A percentile compares a stretch with the other conserved stretches of the same genome.
Conservation (phyloP, 2,888 invertebrate genomes). For the Cryptocephalus primarius region DNA sequence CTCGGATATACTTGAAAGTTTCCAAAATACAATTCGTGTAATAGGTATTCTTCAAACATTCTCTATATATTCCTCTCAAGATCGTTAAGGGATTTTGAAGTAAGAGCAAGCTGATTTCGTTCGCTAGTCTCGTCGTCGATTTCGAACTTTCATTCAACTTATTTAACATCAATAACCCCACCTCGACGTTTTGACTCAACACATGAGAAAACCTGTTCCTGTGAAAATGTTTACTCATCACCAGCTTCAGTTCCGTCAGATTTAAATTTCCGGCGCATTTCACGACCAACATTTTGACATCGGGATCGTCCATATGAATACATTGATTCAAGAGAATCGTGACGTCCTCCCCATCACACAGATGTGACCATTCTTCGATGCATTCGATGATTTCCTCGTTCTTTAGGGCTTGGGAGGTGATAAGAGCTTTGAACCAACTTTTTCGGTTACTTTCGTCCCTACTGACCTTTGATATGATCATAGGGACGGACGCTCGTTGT, state of each 20-base stretch:
- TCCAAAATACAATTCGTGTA: slow-evolving; percentile 16
- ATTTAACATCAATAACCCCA: slow-evolving; percentile 23
- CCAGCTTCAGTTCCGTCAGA: slow-evolving; percentile 16
- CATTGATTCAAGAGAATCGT: slow-evolving; percentile 19
- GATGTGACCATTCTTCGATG: slow-evolving; percentile 20
- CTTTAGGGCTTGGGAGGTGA: slow-evolving; percentile 24
- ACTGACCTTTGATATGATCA: slow-evolving; percentile 26
- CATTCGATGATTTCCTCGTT: slow-evolving; percentile 22
- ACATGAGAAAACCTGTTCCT: slow-evolving; percentile 19
- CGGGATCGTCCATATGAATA: slow-evolving; percentile 10
- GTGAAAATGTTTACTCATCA: slow-evolving; percentile 23
- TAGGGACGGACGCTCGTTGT: slow-evolving; percentile 21
- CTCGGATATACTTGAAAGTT: slow-evolving; percentile 14
- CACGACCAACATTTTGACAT: slow-evolving; percentile 20
- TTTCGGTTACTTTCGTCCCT: slow-evolving; percentile 25
- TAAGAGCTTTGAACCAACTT: slow-evolving; percentile 29
- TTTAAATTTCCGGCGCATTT: slow-evolving; percentile 26
- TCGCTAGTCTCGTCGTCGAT: slow-evolving; percentile 6
- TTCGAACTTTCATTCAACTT: slow-evolving; percentile 15
- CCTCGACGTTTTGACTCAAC: slow-evolving; percentile 16
- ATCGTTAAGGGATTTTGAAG: slow-evolving; percentile 26
- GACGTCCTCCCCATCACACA: slow-evolving; percentile 26
- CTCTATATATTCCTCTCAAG: slow-evolving; percentile 19
- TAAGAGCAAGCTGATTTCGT: slow-evolving; percentile 24
- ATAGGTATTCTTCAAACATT: slow-evolving; percentile 24